Evolutionary conservation across 2,888 invertebrate genomes (phyloP).

Genomic region (Baronia brevicornis): DNA sequence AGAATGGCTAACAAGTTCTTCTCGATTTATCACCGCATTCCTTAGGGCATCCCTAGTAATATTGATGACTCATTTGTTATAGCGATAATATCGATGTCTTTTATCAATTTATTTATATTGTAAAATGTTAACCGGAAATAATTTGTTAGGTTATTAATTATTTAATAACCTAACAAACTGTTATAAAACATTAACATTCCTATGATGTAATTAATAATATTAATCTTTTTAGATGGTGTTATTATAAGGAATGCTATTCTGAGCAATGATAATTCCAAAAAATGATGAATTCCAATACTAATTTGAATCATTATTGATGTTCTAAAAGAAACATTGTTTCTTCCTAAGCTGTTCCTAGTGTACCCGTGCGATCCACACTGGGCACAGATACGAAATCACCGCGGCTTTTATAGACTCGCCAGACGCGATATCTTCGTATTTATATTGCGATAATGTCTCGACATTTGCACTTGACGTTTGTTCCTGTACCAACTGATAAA

Average conservation of each 20-base stretch:
- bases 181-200: too few species aligned
- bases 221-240: too few species aligned
- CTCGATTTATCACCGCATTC: constrained; percentile 19
- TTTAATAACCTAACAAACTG: too few species aligned
- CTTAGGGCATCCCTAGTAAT: constrained; percentile 21
- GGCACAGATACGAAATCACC: constrained; percentile 28
- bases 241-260: too few species aligned
- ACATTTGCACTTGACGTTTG: constrained; percentile 25
- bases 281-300: too few species aligned
- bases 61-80: constrained; percentile 19
- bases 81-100: constrained; percentile 2
- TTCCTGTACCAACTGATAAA: constrained; percentile 21
- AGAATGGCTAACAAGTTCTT: constrained; percentile 15
- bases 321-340: constrained; percentile 6
- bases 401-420: constrained; percentile 51
- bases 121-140: too few species aligned
- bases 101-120: background rate
- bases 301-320: constrained; percentile 2
- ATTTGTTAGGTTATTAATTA: too few species aligned
- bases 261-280: too few species aligned
- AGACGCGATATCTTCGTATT: constrained; percentile 20
- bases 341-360: constrained; percentile 37
- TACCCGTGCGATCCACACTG: constrained; percentile 72
- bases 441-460: constrained; percentile 24
- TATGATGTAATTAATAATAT: too few species aligned